These are phyloP conservation scores for Calyptomena viridis DNA, from an alignment of 2,113 vertebrate genomes.

Conservation along the genomic window DNA sequence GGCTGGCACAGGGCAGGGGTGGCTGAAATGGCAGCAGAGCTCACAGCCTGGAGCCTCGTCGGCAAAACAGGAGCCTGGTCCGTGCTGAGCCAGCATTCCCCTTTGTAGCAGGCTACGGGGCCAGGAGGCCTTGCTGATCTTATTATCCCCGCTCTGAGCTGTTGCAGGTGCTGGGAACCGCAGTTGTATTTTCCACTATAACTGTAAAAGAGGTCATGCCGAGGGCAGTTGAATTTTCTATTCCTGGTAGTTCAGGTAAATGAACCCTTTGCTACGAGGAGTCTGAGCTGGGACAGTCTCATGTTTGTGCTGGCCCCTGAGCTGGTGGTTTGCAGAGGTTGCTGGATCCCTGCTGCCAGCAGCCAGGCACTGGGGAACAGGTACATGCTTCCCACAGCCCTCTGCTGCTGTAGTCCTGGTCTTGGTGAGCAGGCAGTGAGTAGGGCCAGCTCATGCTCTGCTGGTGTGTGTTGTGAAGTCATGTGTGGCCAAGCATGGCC, in stretches of 20 bases:
- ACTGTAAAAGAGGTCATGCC: not conserved
- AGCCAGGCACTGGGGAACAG: fast-evolving
- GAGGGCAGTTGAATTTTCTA: not conserved
- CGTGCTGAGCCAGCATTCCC: not conserved
- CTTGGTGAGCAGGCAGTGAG: fast-evolving
- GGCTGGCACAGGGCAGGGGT: not conserved
- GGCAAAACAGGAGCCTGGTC: not conserved
- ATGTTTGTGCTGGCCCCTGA: fast-evolving
- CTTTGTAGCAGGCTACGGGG: not conserved
- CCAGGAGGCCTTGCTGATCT: not conserved
- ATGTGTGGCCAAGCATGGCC: fast-evolving
- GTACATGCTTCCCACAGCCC: fast-evolving
- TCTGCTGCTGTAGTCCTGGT: fast-evolving
- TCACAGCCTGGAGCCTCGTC: not conserved
- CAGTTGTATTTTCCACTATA: not conserved
- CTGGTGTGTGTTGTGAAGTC: fast-evolving
- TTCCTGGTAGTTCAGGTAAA: not conserved
- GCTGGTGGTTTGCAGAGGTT: not conserved
- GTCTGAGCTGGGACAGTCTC: not conserved
- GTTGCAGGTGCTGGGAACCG: not conserved
- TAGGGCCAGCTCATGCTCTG: fast-evolving
- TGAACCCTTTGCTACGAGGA: not conserved
- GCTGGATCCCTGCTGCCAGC: not conserved
- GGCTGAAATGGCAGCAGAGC: not conserved
- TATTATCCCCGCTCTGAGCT: not conserved